These are phyloP conservation scores for Hoplostethus atlanticus DNA, from an alignment of 2,797 vertebrate species.

Conservation along the genomic window DNA sequence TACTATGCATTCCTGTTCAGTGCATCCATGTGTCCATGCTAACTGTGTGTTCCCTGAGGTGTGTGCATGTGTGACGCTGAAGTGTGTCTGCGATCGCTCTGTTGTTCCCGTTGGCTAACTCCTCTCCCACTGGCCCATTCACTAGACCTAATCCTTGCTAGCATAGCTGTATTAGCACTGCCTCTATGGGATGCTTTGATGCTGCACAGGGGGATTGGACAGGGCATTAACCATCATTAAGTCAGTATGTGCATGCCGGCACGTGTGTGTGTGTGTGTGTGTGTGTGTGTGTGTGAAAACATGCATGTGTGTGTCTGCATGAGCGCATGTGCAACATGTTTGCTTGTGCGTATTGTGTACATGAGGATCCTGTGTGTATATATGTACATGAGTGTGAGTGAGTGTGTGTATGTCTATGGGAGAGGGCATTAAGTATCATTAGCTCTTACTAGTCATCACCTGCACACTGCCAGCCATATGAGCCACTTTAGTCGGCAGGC, in stretches of 20 bases:
- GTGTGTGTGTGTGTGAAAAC: not conserved
- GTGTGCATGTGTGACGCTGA: constrained; percentile 35
- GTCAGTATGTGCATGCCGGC: constrained; percentile 7
- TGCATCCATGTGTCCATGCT: constrained; percentile 35
- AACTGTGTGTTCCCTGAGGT: constrained; percentile 27
- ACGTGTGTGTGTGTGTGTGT: constrained; percentile 27
- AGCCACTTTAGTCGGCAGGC: constrained; percentile 65
- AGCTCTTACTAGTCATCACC: constrained; percentile 75
- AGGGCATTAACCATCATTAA: constrained; percentile 81
- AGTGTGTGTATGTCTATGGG: constrained; percentile 33
- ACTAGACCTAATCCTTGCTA: constrained; percentile 68
- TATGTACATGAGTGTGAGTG: constrained; percentile 2
- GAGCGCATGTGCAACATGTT: constrained; percentile 32
- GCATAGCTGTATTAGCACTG: constrained; percentile 65
- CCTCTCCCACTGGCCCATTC: constrained; percentile 61
- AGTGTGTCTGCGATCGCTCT: constrained; percentile 52
- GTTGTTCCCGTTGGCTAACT: constrained; percentile 62
- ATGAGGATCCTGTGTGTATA: constrained; percentile 27
- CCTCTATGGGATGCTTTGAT: constrained; percentile 75
- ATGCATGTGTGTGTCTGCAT: not conserved
- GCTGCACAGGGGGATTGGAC: constrained; percentile 72
- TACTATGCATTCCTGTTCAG: constrained; percentile 54
- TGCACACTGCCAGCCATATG: constrained; percentile 70
- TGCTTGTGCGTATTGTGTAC: constrained; percentile 36
- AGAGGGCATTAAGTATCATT: constrained; percentile 76